Base-by-base conservation (phyloP, 1,140 invertebrate species). In the Zaprionus kolodkinae region DNA sequence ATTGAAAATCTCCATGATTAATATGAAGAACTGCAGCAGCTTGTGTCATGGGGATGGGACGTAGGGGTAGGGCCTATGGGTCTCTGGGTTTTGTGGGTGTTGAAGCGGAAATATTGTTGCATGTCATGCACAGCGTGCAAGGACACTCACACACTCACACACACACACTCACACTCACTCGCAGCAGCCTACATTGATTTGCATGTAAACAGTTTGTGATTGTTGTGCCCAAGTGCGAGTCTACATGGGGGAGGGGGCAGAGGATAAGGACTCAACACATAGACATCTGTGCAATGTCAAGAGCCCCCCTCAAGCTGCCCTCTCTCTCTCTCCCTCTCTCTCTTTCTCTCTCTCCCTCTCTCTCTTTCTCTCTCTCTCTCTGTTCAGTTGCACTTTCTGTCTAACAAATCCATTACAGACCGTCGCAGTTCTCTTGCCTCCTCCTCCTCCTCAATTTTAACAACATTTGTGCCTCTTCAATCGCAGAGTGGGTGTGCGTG, bases 101-200 rank as follows among this genome's bases (percentile, higher is more conserved):
- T 65, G 52, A 78, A 43, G 71, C 65, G 71, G 52, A 78, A 74
- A 62, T 74, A 75, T 74, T 75, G 71, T 75, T 67, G 76, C 76
- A 78, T 75, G 76, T 72, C 76, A 75, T 69, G 78, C 70, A 70
- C 45, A 50, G 27, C 61, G 56, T 62, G 62, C 64, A 66, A 60
- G 64, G 61, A 57, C 69, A 60, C 72, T 40, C 66, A 43, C 33
- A 43, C 52, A 68, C 12, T 45, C 13, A 55, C 10, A 35, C n/a
- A 61, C 9, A 3, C 27, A 45, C 45, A 33, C 12, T 33, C 60
- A 36, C 43, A 10, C 35, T 2, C 27, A 38, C 21, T n/a, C 35
- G 38, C 10, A 75, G 10, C 55, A 67, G 62, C 57, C 45, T 61
- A 75, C 66, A 78, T 80, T 80, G 72, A 78, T 80, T 81, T 81